Conservation (phyloP, 2,797 vertebrate genomes). For the Sebastes taczanowskii region DNA sequence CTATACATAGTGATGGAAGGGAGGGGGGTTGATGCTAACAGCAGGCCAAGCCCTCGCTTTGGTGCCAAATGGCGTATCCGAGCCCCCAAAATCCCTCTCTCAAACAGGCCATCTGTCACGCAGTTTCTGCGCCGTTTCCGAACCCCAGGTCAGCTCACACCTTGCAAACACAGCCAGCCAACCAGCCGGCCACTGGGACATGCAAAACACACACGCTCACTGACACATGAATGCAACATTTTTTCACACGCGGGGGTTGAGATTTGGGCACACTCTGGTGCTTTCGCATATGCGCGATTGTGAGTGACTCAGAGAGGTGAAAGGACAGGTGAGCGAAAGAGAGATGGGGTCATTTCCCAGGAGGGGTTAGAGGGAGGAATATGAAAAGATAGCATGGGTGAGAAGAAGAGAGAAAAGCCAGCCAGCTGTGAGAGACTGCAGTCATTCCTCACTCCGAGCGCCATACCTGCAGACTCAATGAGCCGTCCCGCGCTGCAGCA, state of each 20-base stretch:
- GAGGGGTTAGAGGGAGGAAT: constrained; percentile 16
- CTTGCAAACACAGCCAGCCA: constrained; percentile 44
- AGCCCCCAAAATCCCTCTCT: constrained; percentile 54
- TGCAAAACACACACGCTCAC: constrained; percentile 17
- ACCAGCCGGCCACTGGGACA: constrained; percentile 22
- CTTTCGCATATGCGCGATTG: background rate
- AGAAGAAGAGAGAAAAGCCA: constrained; percentile 19
- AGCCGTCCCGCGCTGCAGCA: constrained; percentile 66
- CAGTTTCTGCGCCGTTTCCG: constrained; percentile 31
- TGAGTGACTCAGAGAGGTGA: constrained; percentile 19
- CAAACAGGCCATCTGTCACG: constrained; percentile 67
- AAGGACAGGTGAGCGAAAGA: constrained; percentile 20
- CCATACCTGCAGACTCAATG: constrained; percentile 77
- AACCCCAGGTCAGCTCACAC: constrained; percentile 50
- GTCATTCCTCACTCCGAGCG: constrained; percentile 76
- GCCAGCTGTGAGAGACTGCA: constrained; percentile 73
- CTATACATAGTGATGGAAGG: background rate
- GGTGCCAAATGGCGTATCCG: constrained; percentile 42
- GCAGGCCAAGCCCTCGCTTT: constrained; percentile 31
- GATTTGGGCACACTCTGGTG: background rate
- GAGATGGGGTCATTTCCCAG: constrained; percentile 22
- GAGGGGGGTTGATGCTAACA: constrained; percentile 10
- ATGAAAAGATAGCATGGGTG: constrained; percentile 49
- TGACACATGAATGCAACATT: constrained; percentile 30
- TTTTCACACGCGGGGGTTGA: background rate